phyloP scores from a whole-genome alignment of 2,113 vertebrate species.

The Struthio camelus region DNA sequence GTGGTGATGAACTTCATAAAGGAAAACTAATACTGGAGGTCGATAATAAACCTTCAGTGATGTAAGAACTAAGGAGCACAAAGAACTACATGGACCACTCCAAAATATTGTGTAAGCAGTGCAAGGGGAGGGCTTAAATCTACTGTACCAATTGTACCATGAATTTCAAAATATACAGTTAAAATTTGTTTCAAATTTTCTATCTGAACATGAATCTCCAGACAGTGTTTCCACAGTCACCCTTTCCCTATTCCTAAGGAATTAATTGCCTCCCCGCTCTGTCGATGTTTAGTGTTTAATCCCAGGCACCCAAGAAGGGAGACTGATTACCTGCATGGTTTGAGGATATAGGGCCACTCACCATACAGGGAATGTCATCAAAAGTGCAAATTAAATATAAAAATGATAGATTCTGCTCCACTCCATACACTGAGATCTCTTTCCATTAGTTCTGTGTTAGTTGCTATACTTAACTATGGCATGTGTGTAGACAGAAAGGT shows the following conservation, averaged over 20 bases:
- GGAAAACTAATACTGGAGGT: slow-evolving; percentile 10
- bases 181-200: neutral
- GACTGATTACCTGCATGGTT: neutral
- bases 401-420: neutral
- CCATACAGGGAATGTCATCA: neutral
- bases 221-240: neutral
- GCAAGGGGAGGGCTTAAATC: neutral
- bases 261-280: neutral
- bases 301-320: neutral
- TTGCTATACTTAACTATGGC: neutral
- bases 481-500: neutral
- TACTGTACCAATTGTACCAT: neutral
- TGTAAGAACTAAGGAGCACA: neutral
- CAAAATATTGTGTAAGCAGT: neutral
- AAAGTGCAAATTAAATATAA: neutral
- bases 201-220: neutral
- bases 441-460: neutral
- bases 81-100: neutral
- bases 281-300: neutral
- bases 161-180: neutral
- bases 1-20: slow-evolving; percentile 37
- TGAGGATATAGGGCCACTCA: neutral
- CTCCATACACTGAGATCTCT: neutral
- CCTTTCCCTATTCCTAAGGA: neutral
- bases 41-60: neutral